These are phyloP conservation scores for Orussus abietinus DNA, from an alignment of 1,140 invertebrate genomes.

Conservation along the genomic window DNA sequence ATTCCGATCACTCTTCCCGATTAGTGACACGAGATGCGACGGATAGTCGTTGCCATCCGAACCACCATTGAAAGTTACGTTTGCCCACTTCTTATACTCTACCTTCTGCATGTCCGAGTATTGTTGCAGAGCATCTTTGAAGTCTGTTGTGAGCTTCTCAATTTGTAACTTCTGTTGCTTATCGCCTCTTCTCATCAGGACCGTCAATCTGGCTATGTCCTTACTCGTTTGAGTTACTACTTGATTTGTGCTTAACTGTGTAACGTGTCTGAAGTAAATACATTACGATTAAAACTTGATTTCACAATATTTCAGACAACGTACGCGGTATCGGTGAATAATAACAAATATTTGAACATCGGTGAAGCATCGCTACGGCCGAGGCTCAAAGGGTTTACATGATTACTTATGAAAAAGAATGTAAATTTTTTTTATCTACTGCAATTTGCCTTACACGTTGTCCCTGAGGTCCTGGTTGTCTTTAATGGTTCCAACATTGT, in stretches of 20 bases:
- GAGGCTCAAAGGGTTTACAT: background rate
- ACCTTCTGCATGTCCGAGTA: slow-evolving; percentile 79
- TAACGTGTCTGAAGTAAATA: slow-evolving; percentile 66
- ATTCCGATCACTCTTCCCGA: too few relatives aligned
- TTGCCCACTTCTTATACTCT: too few relatives aligned
- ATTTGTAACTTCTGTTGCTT: slow-evolving; percentile 78
- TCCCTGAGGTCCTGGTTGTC: slow-evolving; percentile 66
- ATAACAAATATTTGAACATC: too few relatives aligned
- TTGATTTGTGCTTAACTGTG: slow-evolving; percentile 74
- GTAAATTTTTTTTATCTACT: too few relatives aligned
- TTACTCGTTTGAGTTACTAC: slow-evolving; percentile 69
- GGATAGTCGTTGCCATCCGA: too few relatives aligned
- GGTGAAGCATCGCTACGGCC: too few relatives aligned
- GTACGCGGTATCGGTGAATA: slow-evolving; percentile 34
- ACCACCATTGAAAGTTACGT: too few relatives aligned
- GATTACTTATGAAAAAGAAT: background rate
- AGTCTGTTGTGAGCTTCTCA: slow-evolving; percentile 76
- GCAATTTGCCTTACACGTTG: slow-evolving; percentile 68
- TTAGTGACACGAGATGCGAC: too few relatives aligned
- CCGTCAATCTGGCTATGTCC: slow-evolving; percentile 67
- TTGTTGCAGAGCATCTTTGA: slow-evolving; percentile 71
- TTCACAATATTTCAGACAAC: slow-evolving; percentile 5
- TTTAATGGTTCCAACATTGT: slow-evolving; percentile 70
- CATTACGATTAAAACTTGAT: too few relatives aligned
- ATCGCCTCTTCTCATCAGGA: slow-evolving; percentile 63